phyloP scores from a whole-genome alignment of 2,888 invertebrate species.

The Drosophila nr. perissopoda region DNA sequence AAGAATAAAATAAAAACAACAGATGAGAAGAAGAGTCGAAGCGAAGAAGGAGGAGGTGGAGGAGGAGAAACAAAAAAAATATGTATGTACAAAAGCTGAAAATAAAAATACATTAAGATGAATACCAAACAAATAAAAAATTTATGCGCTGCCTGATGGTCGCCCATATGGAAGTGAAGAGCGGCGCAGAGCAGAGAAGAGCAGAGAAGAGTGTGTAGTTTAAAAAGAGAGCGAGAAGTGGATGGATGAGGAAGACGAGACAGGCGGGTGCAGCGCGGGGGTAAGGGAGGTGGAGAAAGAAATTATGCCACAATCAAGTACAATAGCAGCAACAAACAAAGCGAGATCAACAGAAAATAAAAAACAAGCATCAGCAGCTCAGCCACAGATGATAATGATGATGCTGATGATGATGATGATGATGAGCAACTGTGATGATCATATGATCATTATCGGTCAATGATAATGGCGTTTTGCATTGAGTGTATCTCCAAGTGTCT shows the following conservation, averaged over 20 bases:
- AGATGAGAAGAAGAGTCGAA: conserved; percentile 37
- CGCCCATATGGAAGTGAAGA: conserved; percentile 10
- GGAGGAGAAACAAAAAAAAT: conserved; percentile 28
- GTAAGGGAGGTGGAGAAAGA: conserved; percentile 47
- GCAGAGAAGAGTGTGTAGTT: conserved; percentile 3
- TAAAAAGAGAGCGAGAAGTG: conserved; percentile 1
- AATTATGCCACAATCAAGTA: conserved; percentile 82
- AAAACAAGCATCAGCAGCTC: conserved; percentile 22
- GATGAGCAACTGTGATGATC: conserved; percentile 34
- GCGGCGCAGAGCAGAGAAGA: background rate
- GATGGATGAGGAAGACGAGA: background rate
- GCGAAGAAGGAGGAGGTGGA: conserved; percentile 10
- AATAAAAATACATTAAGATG: conserved; percentile 80
- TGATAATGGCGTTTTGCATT: conserved; percentile 61
- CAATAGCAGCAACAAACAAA: conserved; percentile 56
- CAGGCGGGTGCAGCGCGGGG: background rate
- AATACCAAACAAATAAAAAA: conserved; percentile 82
- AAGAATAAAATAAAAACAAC: conserved; percentile 59
- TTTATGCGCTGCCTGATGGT: conserved; percentile 69
- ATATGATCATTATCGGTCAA: conserved; percentile 63
- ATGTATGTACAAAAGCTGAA: conserved; percentile 69
- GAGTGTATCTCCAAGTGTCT: conserved; percentile 29
- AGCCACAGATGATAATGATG: conserved; percentile 33
- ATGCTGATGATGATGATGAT: conserved; percentile 30
- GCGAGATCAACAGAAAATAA: conserved; percentile 54